Base-by-base conservation (phyloP, 2,888 invertebrate genomes). In the Tetragonisca angustula region DNA sequence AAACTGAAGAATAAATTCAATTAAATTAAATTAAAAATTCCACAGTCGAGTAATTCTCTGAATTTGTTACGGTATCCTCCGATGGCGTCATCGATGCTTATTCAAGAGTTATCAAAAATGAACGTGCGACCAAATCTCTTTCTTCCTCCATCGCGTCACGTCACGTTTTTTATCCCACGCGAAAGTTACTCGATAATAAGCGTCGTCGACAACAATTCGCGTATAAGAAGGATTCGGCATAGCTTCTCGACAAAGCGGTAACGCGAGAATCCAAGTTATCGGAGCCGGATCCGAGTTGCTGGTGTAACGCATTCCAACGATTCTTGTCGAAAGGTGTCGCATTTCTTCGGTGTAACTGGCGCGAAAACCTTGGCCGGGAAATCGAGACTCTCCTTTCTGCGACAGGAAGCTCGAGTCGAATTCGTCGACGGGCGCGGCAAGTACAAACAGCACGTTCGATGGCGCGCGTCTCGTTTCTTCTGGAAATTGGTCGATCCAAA, bases 221-320 rank as follows among this genome's bases (percentile, higher is more conserved):
- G 3, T 11, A 43, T 11, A 9, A 43, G 43, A 43, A 43, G 43
- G 43, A 43, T 43, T 43, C 43, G 56, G 27, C 49, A 43, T 43
- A 27, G 59, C 36, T 64, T 49, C 50, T 61, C 64, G 5, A 64
- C 52, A 64, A 27, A 24, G n/a, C 59, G 78, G 85, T 88, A 91
- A 91, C 87, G 73, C 85, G 87, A 85, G 87, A 87, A 83, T 65
- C 68, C 76, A 81, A 86, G 78, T 81, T 62, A 71, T 61, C 73
- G 74, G 68, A 79, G 79, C 73, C 70, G 87, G 84, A 83, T 65
- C 68, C 76, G 79, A 87, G 78, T 79, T 73, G 79, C 83, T 72
- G 79, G 75, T 52, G 62, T 75, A 49, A 89, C 81, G 71, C 87
- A 83, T 89, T 89, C 87, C 76, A 81, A 64, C 43, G 65, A 81